Percentiles rank a stretch among this genome's conserved stretches.
Conservation (phyloP, 2,113 vertebrate species). For the Ptilonorhynchus violaceus region DNA sequence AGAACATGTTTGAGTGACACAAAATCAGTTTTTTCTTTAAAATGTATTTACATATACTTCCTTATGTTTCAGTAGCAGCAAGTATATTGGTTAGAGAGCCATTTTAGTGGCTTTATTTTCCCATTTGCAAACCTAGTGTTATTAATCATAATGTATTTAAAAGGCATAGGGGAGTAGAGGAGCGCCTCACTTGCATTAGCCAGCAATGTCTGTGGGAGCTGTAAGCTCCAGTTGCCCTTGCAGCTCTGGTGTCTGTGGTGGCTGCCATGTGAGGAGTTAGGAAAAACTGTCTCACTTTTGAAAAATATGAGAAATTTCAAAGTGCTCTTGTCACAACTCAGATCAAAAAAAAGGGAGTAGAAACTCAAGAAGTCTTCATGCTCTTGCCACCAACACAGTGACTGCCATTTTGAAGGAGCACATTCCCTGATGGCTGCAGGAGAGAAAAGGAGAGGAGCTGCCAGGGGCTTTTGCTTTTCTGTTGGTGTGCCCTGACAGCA, state of each 20-base stretch:
- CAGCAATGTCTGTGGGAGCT: neutral
- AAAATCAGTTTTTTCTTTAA: neutral
- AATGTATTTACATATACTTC: neutral
- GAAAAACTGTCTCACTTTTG: neutral
- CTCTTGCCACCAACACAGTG: neutral
- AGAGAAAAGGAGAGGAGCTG: neutral
- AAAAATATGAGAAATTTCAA: neutral
- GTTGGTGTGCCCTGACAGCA: neutral
- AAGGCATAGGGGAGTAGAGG: neutral
- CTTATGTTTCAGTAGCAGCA: neutral
- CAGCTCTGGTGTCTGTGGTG: neutral
- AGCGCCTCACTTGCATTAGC: neutral
- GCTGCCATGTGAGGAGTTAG: neutral
- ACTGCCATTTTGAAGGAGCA: fast-evolving
- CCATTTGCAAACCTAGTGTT: neutral
- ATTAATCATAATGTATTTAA: neutral
- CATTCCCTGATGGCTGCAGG: fast-evolving
- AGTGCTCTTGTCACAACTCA: neutral
- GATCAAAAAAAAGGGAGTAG: neutral
- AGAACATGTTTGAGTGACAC: neutral
- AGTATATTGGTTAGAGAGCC: neutral
- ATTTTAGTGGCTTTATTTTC: neutral
- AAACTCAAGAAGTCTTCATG: neutral
- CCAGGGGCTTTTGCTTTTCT: neutral
- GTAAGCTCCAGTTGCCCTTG: neutral